These are phyloP conservation scores for Muscina levida DNA, from an alignment of 2,888 invertebrate genomes.

Conservation along the genomic window DNA sequence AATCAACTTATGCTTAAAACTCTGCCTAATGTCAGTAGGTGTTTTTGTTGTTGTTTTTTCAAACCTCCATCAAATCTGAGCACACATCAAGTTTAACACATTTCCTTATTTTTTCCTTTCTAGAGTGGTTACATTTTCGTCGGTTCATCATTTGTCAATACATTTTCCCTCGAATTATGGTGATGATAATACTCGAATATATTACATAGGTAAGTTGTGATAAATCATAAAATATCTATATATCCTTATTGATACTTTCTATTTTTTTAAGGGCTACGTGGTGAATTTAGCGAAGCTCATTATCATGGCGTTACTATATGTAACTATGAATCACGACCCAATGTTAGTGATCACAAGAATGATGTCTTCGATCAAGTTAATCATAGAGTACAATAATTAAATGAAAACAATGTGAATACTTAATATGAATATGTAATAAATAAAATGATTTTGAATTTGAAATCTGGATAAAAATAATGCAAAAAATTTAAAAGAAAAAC, in stretches of 20 bases:
- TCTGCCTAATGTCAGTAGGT: too few relatives aligned
- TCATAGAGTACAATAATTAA: slow-evolving; percentile 80
- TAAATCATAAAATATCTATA: too few relatives aligned
- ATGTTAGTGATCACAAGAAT: slow-evolving; percentile 91
- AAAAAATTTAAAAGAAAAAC: neutral
- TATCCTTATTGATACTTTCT: neutral
- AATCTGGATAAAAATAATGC: neutral
- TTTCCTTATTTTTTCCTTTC: slow-evolving; percentile 73
- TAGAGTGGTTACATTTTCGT: slow-evolving; percentile 95
- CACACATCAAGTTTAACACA: neutral
- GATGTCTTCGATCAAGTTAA: slow-evolving; percentile 83
- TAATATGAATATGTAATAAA: neutral
- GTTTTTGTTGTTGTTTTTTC: too few relatives aligned
- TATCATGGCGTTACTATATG: slow-evolving; percentile 95
- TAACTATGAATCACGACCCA: slow-evolving; percentile 93
- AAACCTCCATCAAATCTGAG: too few relatives aligned
- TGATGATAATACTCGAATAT: slow-evolving; percentile 89
- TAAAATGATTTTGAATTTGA: neutral
- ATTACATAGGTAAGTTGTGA: slow-evolving; percentile 87
- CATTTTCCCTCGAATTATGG: slow-evolving; percentile 96
- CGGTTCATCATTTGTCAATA: slow-evolving; percentile 92
- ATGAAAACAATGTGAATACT: slow-evolving; percentile 20
- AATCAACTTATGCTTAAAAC: too few relatives aligned
- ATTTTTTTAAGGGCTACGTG: slow-evolving; percentile 83
- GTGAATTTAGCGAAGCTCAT: slow-evolving; percentile 92